Evolutionary conservation across 2,888 invertebrate species (phyloP).

Genomic region (Pristionchus fissidentatus): DNA sequence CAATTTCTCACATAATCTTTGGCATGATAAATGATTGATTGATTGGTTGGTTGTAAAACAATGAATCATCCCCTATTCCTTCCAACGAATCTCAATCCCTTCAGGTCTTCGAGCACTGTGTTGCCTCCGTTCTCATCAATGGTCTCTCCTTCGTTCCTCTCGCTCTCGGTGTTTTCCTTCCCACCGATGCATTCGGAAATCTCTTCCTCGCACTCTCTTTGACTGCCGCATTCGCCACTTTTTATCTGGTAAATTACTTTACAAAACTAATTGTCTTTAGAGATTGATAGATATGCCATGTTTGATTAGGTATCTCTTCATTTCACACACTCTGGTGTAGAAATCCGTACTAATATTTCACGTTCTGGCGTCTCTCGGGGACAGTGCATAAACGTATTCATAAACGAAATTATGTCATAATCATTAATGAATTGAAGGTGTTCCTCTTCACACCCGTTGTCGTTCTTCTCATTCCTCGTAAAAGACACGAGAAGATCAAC

Average conservation of each 20-base stretch:
- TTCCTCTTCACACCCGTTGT: constrained; percentile 48
- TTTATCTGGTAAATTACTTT: constrained; percentile 54
- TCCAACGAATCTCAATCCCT: not conserved
- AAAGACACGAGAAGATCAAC: constrained; percentile 2
- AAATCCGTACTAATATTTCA: no score
- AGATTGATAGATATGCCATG: no score
- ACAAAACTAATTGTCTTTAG: not conserved
- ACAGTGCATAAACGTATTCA: not conserved
- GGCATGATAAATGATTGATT: no score
- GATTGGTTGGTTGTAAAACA: not conserved
- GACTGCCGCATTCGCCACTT: constrained; percentile 49
- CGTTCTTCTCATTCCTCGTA: not conserved
- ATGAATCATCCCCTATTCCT: no score
- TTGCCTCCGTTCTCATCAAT: constrained; percentile 57
- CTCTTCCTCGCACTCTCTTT: constrained; percentile 56
- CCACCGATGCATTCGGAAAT: constrained; percentile 56
- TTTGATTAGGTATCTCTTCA: no score
- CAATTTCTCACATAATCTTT: no score
- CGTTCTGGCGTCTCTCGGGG: no score
- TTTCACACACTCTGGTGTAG: not conserved
- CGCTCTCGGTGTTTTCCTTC: constrained; percentile 51
- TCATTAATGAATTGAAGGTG: not conserved
- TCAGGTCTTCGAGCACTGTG: constrained; percentile 55
- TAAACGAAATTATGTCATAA: not conserved
- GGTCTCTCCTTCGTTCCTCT: constrained; percentile 55